Percentiles rank a stretch among this genome's conserved stretches.
Conservation (phyloP, 2,888 invertebrate species). For the Hemithea aestivaria region DNA sequence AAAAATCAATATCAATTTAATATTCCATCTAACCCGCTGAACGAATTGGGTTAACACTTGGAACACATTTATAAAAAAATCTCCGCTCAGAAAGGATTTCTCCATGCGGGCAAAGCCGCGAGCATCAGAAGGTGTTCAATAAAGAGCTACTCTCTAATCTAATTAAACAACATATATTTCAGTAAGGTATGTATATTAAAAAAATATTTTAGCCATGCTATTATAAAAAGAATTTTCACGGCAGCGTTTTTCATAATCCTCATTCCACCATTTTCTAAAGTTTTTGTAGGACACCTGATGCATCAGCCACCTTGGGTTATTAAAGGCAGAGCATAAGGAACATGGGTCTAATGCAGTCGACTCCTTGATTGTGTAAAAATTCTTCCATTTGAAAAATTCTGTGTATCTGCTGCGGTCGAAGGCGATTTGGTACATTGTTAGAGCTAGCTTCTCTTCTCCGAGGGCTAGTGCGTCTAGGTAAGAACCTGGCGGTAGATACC, state of each 20-base stretch:
- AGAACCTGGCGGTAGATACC: constrained; percentile 34
- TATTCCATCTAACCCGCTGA: no score
- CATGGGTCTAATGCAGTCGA: constrained; percentile 42
- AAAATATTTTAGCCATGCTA: no score
- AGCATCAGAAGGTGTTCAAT: no score
- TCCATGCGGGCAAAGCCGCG: no score
- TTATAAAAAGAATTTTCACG: not conserved
- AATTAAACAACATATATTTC: no score
- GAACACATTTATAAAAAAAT: no score
- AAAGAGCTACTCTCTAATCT: no score
- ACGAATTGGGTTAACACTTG: no score
- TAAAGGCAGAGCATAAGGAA: constrained; percentile 43
- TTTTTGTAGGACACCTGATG: constrained; percentile 25
- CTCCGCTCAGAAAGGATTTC: no score
- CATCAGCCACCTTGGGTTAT: constrained; percentile 40
- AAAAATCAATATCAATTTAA: no score
- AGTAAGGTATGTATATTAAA: no score
- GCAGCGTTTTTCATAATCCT: constrained; percentile 34
- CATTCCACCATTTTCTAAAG: constrained; percentile 62
- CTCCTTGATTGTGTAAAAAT: constrained; percentile 44
- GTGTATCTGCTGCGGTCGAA: constrained; percentile 38
- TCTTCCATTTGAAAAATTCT: constrained; percentile 55
- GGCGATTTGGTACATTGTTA: constrained; percentile 41
- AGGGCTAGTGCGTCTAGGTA: constrained; percentile 45
- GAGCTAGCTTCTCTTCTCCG: constrained; percentile 39